These are phyloP conservation scores for Penaeus japonicus DNA, from an alignment of 1,140 invertebrate genomes.

Conservation along the genomic window DNA sequence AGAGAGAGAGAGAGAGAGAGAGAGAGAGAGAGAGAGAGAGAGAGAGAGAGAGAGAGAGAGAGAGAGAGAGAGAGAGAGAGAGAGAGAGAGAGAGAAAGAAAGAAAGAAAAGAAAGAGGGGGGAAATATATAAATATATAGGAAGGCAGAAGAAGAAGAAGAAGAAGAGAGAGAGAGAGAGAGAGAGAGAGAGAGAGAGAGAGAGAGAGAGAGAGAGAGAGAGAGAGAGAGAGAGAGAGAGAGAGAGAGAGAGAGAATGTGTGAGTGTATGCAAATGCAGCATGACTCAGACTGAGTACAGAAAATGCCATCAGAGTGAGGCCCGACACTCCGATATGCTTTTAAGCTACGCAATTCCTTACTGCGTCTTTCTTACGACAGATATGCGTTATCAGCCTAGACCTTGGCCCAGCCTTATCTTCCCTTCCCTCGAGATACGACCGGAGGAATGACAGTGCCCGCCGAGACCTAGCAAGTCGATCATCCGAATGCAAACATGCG, in stretches of 20 bases:
- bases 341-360: constrained; percentile 28
- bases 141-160: neutral
- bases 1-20: neutral
- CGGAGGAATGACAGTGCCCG: neutral
- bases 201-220: neutral
- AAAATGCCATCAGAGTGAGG: neutral
- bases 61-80: no score
- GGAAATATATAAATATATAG: neutral
- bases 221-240: neutral
- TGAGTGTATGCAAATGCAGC: neutral
- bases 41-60: neutral
- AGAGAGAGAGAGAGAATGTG: neutral
- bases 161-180: neutral
- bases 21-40: neutral
- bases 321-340: no score
- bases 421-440: constrained; percentile 2
- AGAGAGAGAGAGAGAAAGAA: no score
- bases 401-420: constrained; percentile 43
- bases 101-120: no score
- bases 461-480: no score
- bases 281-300: neutral
- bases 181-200: neutral
- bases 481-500: no score
- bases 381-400: constrained; percentile 28
- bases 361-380: constrained; percentile 39